Conservation (phyloP, 2,888 invertebrate species). For the Andrena chrysosceles region DNA sequence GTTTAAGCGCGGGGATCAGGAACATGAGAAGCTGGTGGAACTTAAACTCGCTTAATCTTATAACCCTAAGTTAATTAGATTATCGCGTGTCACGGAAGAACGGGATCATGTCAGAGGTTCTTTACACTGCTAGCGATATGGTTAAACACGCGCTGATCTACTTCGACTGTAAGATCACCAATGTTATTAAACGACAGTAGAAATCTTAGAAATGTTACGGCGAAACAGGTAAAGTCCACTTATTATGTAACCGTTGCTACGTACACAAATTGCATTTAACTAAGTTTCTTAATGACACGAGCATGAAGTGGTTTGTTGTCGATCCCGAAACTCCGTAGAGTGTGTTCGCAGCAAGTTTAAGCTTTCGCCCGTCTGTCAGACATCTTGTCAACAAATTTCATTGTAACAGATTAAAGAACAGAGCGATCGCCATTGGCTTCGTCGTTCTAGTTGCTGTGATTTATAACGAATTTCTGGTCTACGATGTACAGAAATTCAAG, state of each 20-base stretch:
- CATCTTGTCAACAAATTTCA: slow-evolving; percentile 15
- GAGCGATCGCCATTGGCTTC: slow-evolving; percentile 47
- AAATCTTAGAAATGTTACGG: slow-evolving; percentile 62
- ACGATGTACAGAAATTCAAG: slow-evolving; percentile 85
- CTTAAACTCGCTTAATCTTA: slow-evolving; percentile 13
- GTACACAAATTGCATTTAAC: neutral
- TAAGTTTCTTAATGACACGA: neutral
- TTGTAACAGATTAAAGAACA: slow-evolving; percentile 64
- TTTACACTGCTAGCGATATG: slow-evolving; percentile 11
- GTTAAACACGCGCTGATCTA: slow-evolving; percentile 9
- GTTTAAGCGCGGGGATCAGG: neutral
- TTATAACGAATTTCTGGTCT: slow-evolving; percentile 87
- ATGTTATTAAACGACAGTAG: slow-evolving; percentile 29
- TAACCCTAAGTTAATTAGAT: slow-evolving; percentile 56
- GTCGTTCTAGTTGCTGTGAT: slow-evolving; percentile 76
- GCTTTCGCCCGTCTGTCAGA: too few species aligned
- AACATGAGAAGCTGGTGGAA: neutral
- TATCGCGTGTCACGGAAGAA: slow-evolving; percentile 29
- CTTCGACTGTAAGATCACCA: slow-evolving; percentile 16
- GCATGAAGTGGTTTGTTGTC: neutral
- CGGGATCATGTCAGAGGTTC: slow-evolving; percentile 8
- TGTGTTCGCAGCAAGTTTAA: neutral
- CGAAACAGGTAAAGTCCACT: slow-evolving; percentile 63
- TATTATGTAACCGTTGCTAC: slow-evolving; percentile 5
- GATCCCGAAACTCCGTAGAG: neutral